These are phyloP conservation scores for Sebastes oblongus DNA, from an alignment of 2,797 vertebrate species.

Conservation along the genomic window DNA sequence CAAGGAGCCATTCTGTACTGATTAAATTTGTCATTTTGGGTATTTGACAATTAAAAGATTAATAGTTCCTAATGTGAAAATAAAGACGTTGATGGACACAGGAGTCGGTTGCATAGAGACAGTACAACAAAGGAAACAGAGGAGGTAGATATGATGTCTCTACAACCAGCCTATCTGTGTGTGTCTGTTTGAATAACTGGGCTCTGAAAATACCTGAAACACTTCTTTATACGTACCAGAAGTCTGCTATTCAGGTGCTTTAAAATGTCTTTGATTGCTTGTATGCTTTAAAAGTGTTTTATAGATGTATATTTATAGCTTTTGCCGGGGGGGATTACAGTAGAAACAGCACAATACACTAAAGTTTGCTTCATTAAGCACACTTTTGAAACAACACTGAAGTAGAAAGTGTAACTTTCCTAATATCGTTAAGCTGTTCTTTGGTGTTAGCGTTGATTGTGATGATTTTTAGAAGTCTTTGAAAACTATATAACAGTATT, in stretches of 20 bases:
- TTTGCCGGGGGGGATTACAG: conserved; percentile 17
- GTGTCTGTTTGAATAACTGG: not conserved
- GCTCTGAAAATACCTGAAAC: conserved; percentile 20
- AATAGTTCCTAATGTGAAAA: not conserved
- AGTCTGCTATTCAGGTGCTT: not conserved
- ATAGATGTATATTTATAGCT: not conserved
- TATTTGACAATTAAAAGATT: not conserved
- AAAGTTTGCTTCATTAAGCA: not conserved
- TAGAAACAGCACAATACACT: conserved; percentile 37
- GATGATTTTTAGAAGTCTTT: conserved; percentile 27
- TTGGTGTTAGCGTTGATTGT: conserved; percentile 66
- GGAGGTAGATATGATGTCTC: conserved; percentile 74
- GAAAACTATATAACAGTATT: conserved; percentile 43
- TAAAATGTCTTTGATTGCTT: not conserved
- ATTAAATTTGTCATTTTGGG: not conserved
- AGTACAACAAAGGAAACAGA: conserved; percentile 32
- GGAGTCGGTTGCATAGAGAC: conserved; percentile 54
- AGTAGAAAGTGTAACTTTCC: conserved; percentile 6
- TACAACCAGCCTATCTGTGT: conserved; percentile 56
- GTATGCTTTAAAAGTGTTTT: not conserved
- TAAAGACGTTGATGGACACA: not conserved
- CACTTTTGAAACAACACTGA: conserved; percentile 29
- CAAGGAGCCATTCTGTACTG: not conserved
- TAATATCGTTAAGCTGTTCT: conserved; percentile 51
- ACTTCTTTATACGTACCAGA: conserved; percentile 4